Percentiles rank a stretch among this genome's conserved stretches.
phyloP scores from a whole-genome alignment of 2,888 invertebrate genomes.

The Empis stercorea region DNA sequence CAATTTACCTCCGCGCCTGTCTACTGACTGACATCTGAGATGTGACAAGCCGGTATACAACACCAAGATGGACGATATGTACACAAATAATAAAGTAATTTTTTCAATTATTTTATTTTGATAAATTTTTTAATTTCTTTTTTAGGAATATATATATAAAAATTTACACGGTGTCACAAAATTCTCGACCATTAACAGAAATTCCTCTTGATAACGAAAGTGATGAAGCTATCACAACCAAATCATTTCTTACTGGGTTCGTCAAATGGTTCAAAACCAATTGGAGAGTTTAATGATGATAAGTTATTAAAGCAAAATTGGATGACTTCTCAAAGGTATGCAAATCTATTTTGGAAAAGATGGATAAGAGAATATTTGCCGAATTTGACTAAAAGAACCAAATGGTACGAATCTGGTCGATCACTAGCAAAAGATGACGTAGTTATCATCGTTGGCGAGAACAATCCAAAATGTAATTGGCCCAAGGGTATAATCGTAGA shows the following conservation, averaged over 20 bases:
- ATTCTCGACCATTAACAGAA: conserved; percentile 12
- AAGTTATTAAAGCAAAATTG: conserved; percentile 10
- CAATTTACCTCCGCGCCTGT: too few species aligned
- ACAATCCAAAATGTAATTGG: conserved; percentile 10
- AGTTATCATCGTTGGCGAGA: conserved; percentile 11
- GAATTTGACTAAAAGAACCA: conserved; percentile 8
- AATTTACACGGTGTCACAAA: too few species aligned
- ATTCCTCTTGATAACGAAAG: conserved; percentile 9
- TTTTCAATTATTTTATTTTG: too few species aligned
- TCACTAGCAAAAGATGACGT: conserved; percentile 10
- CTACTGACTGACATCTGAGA: too few species aligned
- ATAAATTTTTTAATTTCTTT: too few species aligned
- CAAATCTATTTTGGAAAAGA: conserved; percentile 12
- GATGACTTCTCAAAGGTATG: conserved; percentile 10
- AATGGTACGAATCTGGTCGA: conserved; percentile 10
- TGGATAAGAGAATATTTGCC: conserved; percentile 17
- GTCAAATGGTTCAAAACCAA: conserved; percentile 12
- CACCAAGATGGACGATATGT: too few species aligned
- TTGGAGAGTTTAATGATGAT: conserved; percentile 8
- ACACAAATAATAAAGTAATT: too few species aligned
- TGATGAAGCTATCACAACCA: conserved; percentile 16
- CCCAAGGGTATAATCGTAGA: too few species aligned
- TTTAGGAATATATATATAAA: too few species aligned
- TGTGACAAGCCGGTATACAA: too few species aligned
- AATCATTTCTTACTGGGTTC: conserved; percentile 17